Evolutionary conservation across 1,140 invertebrate species (phyloP), one percentile per base, ranked within the genome.

Genomic region (Probaryconus sp.): DNA sequence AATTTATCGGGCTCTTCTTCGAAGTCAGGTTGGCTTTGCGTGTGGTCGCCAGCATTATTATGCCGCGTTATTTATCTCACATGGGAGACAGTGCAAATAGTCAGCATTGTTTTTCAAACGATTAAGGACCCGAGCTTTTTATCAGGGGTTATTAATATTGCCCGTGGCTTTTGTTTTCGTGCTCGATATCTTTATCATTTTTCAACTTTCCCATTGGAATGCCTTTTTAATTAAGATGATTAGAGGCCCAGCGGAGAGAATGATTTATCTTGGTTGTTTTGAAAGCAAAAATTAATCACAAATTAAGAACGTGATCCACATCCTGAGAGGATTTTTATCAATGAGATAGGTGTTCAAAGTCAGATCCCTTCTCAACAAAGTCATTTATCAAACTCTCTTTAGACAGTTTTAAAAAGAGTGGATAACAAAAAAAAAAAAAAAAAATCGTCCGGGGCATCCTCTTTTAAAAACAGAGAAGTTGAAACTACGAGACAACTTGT

Each of bases 81-180:
- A 69, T 65, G 73, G 68, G 31, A 64, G 74, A 37, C 78, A 76
- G 77, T 69, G 71, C 77, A 82, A 83, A 83, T 83, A 79, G 78
- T 77, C 56, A 69, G 69, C 74, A 79, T 31, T 61, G 53, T 75
- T 64, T 48, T 14, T 42, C 30, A 35, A 28, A 7, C 40, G n/a
- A n/a, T n/a, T n/a, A n/a, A n/a, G n/a, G n/a, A n/a, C 9, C n/a
- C 21, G 26, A 1, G 35, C 4, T 13, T 3, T 18, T 20, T 31
- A 47, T 65, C 35, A 69, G 68, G 47, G 50, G 56, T 79, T 78
- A 79, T 80, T 80, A 79, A 80, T 80, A 30, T n/a, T n/a, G n/a
- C n/a, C n/a, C n/a, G n/a, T n/a, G n/a, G n/a, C n/a, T n/a, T n/a
- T n/a, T n/a, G n/a, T n/a, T n/a, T 38, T 38, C 50, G 26, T 53